A percentile compares a stretch with the other conserved stretches of the same genome.
These are phyloP conservation scores for Panthera uncia DNA, from an alignment of 2,113 vertebrate species.

Conservation along the genomic window DNA sequence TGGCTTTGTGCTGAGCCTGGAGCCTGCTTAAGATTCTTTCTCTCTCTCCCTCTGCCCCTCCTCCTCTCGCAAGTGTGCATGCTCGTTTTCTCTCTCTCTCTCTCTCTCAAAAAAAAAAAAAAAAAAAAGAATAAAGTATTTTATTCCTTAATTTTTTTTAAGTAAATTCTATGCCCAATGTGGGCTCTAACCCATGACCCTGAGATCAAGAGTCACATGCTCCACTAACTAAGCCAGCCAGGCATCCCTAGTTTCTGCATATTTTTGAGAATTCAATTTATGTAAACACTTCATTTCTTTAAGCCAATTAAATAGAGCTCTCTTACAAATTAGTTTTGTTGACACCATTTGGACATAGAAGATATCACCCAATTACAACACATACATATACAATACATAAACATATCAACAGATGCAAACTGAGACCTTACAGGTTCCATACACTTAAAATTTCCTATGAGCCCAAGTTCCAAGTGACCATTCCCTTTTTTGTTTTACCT, in stretches of 20 bases:
- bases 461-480: not conserved
- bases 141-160: not conserved
- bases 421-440: not conserved
- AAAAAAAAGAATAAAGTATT: not conserved
- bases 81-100: too few relatives aligned
- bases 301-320: not conserved
- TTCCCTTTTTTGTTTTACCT: not conserved
- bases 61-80: too few relatives aligned
- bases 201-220: not conserved
- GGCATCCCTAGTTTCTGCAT: not conserved
- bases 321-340: not conserved
- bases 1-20: too few relatives aligned
- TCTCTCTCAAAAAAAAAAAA: too few relatives aligned
- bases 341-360: not conserved
- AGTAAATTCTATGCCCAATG: not conserved
- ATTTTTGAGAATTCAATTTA: not conserved
- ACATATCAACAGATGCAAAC: not conserved
- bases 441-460: not conserved
- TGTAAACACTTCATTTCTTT: not conserved
- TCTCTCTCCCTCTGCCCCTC: too few relatives aligned
- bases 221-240: not conserved
- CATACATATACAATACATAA: not conserved
- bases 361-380: not conserved
- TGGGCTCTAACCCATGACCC: not conserved
- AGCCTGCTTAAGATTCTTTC: too few relatives aligned